Evolutionary conservation across 35 echinoderm and acorn worm genomes (phyloP), one percentile per base, ranked within the genome.

Genomic region (Chiridota heheva): DNA sequence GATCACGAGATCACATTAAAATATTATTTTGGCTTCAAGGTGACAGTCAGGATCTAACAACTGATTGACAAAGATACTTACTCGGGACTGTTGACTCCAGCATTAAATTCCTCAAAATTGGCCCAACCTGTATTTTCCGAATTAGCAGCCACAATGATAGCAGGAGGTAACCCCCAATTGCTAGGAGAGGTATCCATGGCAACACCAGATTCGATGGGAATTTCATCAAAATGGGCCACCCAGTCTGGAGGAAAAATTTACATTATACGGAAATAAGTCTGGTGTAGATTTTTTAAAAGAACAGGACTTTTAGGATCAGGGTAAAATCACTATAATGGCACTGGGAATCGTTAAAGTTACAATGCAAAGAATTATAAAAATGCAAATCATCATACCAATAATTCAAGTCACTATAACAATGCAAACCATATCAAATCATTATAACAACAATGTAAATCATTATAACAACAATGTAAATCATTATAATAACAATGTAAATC

Each of bases 101-200:
- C 63, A 87, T 96, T 87, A 59, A 96, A 96, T 40, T 90, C 87
- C 27, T 46, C 85, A 80, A 96, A 96, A 38, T 90, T 96, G 29
- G 92, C 92, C 92, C 92, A 96, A 4, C 92, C 92, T 30, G 82
- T 86, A 37, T 90, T 87, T 67, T 90, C 87, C 10, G 58, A 56
- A 7, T 24, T 51, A 51, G 75, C 44, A 44, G 78, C 66, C 16
- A 26, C 42, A 13, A 42, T 34, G 5, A 76, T 40, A 31, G 84
- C 40, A 27, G 69, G 69, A 57, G 45, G 87, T 15, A 70, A 17
- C 36, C 82, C 63, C 92, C 92, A 96, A 0, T 63, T 65, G 16
- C 68, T 81, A 6, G 92, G 92, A 12, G 92, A 82, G 28, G 92
- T 87, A 72, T 96, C 92, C 92, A 96, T 96, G 51, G 92, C 87